Conservation (phyloP, 2,888 invertebrate species). For the Coenonympha glycerion region DNA sequence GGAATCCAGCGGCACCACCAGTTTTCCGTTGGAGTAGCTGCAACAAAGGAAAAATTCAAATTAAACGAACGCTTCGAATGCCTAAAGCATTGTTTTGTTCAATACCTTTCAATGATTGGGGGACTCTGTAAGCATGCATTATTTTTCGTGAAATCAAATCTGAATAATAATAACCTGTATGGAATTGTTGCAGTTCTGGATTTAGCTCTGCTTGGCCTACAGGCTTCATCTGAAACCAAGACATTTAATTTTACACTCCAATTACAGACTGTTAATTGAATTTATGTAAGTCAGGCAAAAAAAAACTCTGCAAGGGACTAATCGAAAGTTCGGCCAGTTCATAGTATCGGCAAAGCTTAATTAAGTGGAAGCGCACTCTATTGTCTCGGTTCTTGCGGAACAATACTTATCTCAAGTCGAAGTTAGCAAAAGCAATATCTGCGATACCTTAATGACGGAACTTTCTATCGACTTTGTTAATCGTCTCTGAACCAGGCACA, state of each 20-base stretch:
- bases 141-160: slow-evolving; percentile 5
- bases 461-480: slow-evolving; percentile 72
- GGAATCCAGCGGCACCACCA: slow-evolving; percentile 77
- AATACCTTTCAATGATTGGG: slow-evolving; percentile 2
- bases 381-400: slow-evolving; percentile 67
- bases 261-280: slow-evolving; percentile 15
- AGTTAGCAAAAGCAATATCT: slow-evolving; percentile 71
- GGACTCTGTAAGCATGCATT: slow-evolving; percentile 10
- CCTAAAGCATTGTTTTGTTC: slow-evolving; percentile 14
- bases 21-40: slow-evolving; percentile 76
- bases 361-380: slow-evolving; percentile 69
- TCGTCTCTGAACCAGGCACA: slow-evolving; percentile 58
- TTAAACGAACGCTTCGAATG: slow-evolving; percentile 25
- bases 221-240: slow-evolving; percentile 74
- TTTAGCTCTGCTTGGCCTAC: slow-evolving; percentile 75
- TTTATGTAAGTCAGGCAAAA: background rate
- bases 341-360: slow-evolving; percentile 60
- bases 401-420: slow-evolving; percentile 69
- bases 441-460: slow-evolving; percentile 74
- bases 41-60: slow-evolving; percentile 51
- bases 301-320: slow-evolving; percentile 46
- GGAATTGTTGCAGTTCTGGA: slow-evolving; percentile 73
- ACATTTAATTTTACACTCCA: slow-evolving; percentile 35
- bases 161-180: slow-evolving; percentile 62
- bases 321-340: slow-evolving; percentile 52